phyloP scores from a whole-genome alignment of 2,888 invertebrate genomes.

The Drosophila eohydei region DNA sequence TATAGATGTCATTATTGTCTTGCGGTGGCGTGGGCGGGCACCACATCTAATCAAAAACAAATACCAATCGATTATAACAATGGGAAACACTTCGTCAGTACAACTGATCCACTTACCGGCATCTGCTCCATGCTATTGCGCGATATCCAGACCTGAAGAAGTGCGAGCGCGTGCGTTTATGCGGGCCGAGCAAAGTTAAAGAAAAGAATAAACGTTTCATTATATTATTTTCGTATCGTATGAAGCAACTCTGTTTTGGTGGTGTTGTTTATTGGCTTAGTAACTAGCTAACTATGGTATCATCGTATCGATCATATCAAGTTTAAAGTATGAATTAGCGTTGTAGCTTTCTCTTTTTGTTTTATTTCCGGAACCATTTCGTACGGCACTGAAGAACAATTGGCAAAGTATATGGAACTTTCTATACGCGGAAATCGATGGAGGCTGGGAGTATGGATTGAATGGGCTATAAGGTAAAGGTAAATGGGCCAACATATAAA shows the following conservation, averaged over 20 bases:
- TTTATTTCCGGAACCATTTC: constrained; percentile 66
- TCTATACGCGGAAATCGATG: constrained; percentile 53
- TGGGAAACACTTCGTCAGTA: not conserved
- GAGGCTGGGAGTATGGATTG: not conserved
- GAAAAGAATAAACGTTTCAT: constrained; percentile 76
- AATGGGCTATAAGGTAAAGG: not conserved
- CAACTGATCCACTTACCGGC: constrained; percentile 89
- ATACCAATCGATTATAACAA: constrained; percentile 3
- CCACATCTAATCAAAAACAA: constrained; percentile 91
- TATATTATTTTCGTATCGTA: constrained; percentile 81
- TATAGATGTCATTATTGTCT: constrained; percentile 96
- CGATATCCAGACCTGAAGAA: constrained; percentile 91
- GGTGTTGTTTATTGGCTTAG: constrained; percentile 55
- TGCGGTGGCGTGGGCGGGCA: constrained; percentile 98
- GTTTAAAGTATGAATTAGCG: constrained; percentile 43
- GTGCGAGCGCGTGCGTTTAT: constrained; percentile 8
- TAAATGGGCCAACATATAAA: constrained; percentile 44
- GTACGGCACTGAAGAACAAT: constrained; percentile 69
- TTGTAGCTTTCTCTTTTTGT: constrained; percentile 61
- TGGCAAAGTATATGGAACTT: constrained; percentile 59
- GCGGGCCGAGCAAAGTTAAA: constrained; percentile 61
- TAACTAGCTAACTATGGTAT: constrained; percentile 83
- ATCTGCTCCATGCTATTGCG: constrained; percentile 89
- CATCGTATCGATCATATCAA: constrained; percentile 24
- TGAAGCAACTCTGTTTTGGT: constrained; percentile 83